phyloP scores from a whole-genome alignment of 2,113 vertebrate species.

The Eulemur rufifrons region DNA sequence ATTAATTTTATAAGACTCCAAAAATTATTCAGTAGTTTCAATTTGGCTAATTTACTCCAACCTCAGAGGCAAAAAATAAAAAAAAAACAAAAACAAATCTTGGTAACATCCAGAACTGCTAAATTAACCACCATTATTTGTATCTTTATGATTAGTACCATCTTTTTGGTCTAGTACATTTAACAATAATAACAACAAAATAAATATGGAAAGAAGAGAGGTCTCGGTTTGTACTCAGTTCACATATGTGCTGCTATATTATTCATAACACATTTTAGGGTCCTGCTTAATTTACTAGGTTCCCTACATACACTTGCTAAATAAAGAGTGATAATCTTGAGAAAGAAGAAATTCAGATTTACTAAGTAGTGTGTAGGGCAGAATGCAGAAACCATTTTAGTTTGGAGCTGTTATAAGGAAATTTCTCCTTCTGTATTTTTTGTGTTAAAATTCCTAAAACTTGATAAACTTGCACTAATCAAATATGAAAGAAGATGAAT shows the following conservation, averaged over 20 bases:
- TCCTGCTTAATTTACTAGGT: neutral
- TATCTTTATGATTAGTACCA: neutral
- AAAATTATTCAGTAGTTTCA: neutral
- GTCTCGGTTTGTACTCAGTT: neutral
- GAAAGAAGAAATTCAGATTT: neutral
- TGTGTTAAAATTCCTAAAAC: neutral
- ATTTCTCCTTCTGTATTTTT: neutral
- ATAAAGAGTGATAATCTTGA: neutral
- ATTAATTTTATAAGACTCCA: neutral
- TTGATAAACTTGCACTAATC: neutral
- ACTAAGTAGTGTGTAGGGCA: neutral
- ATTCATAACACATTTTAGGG: slow-evolving; percentile 32
- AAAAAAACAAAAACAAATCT: neutral
- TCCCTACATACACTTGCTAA: neutral
- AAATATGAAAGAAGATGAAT: neutral
- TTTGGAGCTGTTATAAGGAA: neutral
- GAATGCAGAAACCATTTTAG: neutral
- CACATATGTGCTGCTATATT: neutral
- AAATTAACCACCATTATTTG: neutral
- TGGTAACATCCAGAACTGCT: neutral
- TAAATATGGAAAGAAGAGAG: slow-evolving; percentile 8
- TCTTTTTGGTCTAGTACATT: slow-evolving; percentile 17
- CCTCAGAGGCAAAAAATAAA: neutral
- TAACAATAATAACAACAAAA: slow-evolving; percentile 10
- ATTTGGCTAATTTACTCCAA: neutral